Conservation (phyloP, 2,888 invertebrate species). For the Strigamia crassipes region DNA sequence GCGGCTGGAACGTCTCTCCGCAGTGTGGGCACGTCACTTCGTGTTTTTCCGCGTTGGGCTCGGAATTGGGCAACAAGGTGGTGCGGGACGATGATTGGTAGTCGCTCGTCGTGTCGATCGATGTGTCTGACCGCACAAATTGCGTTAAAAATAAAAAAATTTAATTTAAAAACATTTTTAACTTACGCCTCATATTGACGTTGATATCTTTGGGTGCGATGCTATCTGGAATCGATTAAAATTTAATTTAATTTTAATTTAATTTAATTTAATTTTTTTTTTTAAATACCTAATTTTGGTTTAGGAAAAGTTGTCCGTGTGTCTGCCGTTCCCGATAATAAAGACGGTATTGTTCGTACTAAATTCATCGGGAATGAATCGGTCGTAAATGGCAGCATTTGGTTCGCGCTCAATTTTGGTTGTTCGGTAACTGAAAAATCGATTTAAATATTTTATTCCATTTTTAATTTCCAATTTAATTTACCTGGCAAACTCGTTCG, state of each 20-base stretch:
- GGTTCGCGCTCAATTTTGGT: not conserved
- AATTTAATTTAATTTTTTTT: not conserved
- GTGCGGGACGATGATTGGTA: not conserved
- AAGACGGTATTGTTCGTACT: not conserved
- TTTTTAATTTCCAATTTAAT: not conserved
- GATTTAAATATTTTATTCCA: not conserved
- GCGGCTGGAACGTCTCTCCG: constrained; percentile 30
- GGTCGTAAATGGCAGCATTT: not conserved
- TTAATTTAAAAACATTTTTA: no score
- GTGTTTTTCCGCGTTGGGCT: not conserved
- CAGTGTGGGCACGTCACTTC: constrained; percentile 44
- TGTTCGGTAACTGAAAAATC: not conserved
- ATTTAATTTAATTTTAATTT: no score
- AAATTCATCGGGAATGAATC: not conserved
- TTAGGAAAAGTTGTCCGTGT: not conserved
- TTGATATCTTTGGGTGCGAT: not conserved
- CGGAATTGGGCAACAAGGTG: not conserved
- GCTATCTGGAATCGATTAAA: not conserved
- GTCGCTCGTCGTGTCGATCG: not conserved
- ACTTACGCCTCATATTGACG: not conserved
- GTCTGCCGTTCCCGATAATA: not conserved
- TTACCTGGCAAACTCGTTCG: not conserved
- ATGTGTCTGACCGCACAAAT: no score
- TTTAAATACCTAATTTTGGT: not conserved
- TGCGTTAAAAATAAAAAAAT: no score